Conservation (phyloP, 2,888 invertebrate species). For the Disparrhopalites patrizii region DNA sequence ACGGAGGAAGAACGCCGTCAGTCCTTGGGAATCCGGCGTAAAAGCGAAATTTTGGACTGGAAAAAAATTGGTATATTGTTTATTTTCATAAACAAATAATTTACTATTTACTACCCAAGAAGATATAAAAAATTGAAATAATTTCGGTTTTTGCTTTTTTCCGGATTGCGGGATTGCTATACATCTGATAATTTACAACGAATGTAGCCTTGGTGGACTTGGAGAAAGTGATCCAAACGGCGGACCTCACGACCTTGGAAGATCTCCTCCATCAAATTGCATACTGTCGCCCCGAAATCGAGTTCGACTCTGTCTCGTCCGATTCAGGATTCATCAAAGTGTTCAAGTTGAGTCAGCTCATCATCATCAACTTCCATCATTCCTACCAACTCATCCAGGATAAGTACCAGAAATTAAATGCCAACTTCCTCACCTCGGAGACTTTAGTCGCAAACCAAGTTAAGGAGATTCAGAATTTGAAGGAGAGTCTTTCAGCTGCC, state of each 20-base stretch:
- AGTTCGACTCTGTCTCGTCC: constrained; percentile 36
- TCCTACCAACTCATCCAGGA: constrained; percentile 21
- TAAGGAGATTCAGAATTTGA: constrained; percentile 35
- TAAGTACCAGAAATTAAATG: constrained; percentile 1
- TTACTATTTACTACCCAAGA: neutral
- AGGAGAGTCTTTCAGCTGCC: constrained; percentile 32
- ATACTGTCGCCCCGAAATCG: constrained; percentile 40
- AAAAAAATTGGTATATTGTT: constrained; percentile 35
- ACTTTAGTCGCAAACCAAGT: constrained; percentile 26
- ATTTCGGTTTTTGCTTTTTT: neutral
- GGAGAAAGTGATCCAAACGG: constrained; percentile 36
- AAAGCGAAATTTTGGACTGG: constrained; percentile 42
- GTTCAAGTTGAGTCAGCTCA: constrained; percentile 40
- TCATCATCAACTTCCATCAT: constrained; percentile 34
- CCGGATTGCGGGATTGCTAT: neutral
- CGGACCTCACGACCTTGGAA: constrained; percentile 30
- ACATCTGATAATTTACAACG: neutral
- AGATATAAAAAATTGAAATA: neutral
- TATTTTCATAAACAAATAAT: neutral
- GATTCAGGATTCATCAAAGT: constrained; percentile 44
- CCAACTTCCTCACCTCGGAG: constrained; percentile 19
- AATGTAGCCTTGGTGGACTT: constrained; percentile 42
- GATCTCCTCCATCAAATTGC: constrained; percentile 37
- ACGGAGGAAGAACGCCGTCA: no score
- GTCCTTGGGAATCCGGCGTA: constrained; percentile 15